Base-by-base conservation (phyloP, 2,888 invertebrate genomes). In the Cataglyphis livida region DNA sequence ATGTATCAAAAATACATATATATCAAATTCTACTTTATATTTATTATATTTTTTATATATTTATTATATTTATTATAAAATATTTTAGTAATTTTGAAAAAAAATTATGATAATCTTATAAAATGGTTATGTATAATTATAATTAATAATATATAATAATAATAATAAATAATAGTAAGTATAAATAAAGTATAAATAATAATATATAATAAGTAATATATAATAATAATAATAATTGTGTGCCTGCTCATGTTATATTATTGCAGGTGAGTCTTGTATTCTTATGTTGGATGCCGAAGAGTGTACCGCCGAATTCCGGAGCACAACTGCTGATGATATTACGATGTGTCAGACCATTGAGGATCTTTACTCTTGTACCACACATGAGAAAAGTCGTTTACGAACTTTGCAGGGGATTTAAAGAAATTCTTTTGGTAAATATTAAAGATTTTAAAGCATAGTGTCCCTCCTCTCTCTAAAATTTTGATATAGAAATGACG, bases 381-480 rank as follows among this genome's bases (percentile, higher is more conserved):
- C 99, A 99, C 95, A 99, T 99, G 98, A 96, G 99, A 88, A 98
- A 99, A 95, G 99, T 99, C 28, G 99, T 99, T 78, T 99, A 99
- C 94, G 99, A 99, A 94, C 96, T 99, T 81, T 99, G 99, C 93
- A 96, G 99, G 89, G 99, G 99, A 41, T 99, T 99, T 95, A 99
- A 99, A 95, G 99, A 99, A 95, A 99, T 99, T 90, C 95, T 99
- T 73, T 95, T 99, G 95, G 99, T 99, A 95, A 93, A 78, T 51
- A 15, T 44, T n/a, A 3, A 51, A 2, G 0, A 70, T 51, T 32
- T 54, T 70, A 51, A 15, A 32, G 15, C 5, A 7, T 12, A 64
- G 10, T 21, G 10, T 0, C 62, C 2, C 9, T 21, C 10, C 10
- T 38, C 38, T 38, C 10, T 0, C 10, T 9, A 3, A 57, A 71